These are phyloP conservation scores for Chalcis sispes DNA, from an alignment of 2,888 invertebrate genomes.

Conservation along the genomic window DNA sequence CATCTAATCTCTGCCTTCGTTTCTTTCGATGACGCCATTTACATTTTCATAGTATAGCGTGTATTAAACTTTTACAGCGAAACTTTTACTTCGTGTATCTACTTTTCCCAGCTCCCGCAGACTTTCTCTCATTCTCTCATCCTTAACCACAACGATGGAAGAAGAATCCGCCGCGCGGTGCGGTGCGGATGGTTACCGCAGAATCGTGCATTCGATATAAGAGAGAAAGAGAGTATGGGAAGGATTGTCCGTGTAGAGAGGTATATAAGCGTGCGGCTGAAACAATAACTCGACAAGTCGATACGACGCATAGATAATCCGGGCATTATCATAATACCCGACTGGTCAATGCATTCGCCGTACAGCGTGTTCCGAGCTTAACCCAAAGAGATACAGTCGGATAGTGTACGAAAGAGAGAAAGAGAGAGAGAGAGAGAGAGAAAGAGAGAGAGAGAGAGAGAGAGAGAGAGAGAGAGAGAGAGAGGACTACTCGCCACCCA, in stretches of 20 bases:
- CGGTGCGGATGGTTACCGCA: neutral
- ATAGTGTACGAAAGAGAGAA: neutral
- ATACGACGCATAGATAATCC: slow-evolving; percentile 67
- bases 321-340: slow-evolving; percentile 67
- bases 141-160: neutral
- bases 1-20: neutral
- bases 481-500: slow-evolving; percentile 60
- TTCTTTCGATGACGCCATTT: neutral
- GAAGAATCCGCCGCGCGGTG: no score
- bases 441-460: slow-evolving; percentile 5
- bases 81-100: slow-evolving; percentile 24
- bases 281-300: slow-evolving; percentile 69
- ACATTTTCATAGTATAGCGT: no score
- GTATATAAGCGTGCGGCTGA: slow-evolving; percentile 42
- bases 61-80: no score
- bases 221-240: neutral
- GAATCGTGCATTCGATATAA: slow-evolving; percentile 26
- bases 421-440: neutral
- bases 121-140: slow-evolving; percentile 6
- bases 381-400: slow-evolving; percentile 58
- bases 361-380: slow-evolving; percentile 11
- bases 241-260: no score
- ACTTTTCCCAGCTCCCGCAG: slow-evolving; percentile 30
- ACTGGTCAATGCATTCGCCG: slow-evolving; percentile 61
- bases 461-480: neutral